A percentile compares a stretch with the other conserved stretches of the same genome.
Conservation (phyloP, 1,140 invertebrate species). For the Neodiprion lecontei region DNA sequence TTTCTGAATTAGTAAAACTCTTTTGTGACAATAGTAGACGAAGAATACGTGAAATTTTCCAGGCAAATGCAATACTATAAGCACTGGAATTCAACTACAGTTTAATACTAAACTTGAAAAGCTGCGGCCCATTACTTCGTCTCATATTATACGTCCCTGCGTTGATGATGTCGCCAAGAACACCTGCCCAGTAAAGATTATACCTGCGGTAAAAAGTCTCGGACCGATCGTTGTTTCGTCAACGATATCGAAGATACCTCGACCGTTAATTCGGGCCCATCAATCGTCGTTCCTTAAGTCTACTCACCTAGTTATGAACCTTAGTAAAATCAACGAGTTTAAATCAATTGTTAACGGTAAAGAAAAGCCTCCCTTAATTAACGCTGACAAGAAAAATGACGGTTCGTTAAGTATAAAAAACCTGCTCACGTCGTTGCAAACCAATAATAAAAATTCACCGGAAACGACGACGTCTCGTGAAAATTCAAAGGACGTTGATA, state of each 20-base stretch:
- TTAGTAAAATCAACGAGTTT: slow-evolving; percentile 10
- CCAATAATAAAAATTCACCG: neutral
- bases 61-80: slow-evolving; percentile 17
- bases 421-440: neutral
- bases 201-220: neutral
- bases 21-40: neutral
- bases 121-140: neutral
- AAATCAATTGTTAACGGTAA: neutral
- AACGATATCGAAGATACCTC: slow-evolving; percentile 6
- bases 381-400: neutral
- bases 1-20: too few species aligned
- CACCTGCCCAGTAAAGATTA: slow-evolving; percentile 1
- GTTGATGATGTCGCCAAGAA: neutral
- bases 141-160: too few species aligned
- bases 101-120: slow-evolving; percentile 5
- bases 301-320: slow-evolving; percentile 22
- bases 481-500: neutral
- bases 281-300: slow-evolving; percentile 18
- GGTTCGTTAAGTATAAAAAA: neutral
- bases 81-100: slow-evolving; percentile 16
- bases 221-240: neutral
- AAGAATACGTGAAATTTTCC: slow-evolving; percentile 13
- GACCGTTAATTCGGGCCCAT: slow-evolving; percentile 3
- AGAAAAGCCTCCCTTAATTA: neutral
- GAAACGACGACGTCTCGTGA: neutral